Evolutionary conservation across 2,113 vertebrate genomes (phyloP).

Genomic region (Synodontis membranacea): DNA sequence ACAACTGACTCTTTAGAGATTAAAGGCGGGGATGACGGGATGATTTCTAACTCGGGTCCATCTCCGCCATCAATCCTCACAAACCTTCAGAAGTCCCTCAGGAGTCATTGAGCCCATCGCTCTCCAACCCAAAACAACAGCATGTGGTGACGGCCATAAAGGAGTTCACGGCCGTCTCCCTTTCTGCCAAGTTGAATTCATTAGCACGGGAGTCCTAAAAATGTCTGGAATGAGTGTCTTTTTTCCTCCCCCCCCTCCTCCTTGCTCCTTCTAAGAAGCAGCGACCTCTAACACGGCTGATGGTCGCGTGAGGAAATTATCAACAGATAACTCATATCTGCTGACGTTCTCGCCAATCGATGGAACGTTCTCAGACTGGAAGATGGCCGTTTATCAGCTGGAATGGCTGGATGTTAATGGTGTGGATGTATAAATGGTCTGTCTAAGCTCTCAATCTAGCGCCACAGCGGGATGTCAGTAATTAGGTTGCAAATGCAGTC

Average conservation of each 20-base stretch:
- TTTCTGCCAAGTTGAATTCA: conserved; percentile 40
- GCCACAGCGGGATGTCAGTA: conserved; percentile 38
- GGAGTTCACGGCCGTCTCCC: conserved; percentile 58
- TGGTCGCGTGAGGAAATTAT: conserved; percentile 29
- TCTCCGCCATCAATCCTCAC: conserved; percentile 80
- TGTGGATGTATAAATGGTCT: conserved; percentile 44
- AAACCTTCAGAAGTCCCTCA: conserved; percentile 70
- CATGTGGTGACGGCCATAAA: conserved; percentile 81
- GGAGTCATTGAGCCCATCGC: conserved; percentile 81
- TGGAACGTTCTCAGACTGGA: neutral
- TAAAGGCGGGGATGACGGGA: conserved; percentile 52
- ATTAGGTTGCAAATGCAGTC: conserved; percentile 39
- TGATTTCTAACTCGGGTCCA: conserved; percentile 69
- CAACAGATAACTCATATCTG: conserved; percentile 32
- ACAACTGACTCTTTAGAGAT: neutral
- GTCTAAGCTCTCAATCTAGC: conserved; percentile 41
- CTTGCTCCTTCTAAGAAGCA: neutral
- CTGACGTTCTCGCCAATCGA: conserved; percentile 28
- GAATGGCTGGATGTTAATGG: conserved; percentile 43
- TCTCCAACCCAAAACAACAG: conserved; percentile 80
- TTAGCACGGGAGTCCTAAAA: conserved; percentile 38
- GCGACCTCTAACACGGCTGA: conserved; percentile 27
- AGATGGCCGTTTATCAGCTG: conserved; percentile 35
- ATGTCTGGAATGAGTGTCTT: neutral
- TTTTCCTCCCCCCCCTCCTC: neutral